Conservation (phyloP, 1,140 invertebrate genomes). For the Bombus ignitus region DNA sequence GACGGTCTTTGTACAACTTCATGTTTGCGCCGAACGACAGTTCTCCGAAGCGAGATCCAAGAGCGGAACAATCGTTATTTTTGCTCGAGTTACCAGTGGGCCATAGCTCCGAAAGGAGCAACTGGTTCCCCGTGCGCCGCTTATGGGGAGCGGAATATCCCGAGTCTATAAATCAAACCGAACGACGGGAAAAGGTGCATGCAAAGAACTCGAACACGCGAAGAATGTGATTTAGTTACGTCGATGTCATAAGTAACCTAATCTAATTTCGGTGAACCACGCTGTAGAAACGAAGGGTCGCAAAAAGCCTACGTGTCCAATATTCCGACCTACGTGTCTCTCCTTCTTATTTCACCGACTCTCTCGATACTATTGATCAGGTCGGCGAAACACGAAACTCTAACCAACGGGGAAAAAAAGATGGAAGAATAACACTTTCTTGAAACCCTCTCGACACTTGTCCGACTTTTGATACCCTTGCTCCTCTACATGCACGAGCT, state of each 20-base stretch:
- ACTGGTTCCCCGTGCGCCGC: constrained; percentile 57
- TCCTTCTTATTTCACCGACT: background rate
- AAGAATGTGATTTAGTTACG: constrained; percentile 61
- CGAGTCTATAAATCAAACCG: constrained; percentile 54
- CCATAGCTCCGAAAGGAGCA: constrained; percentile 35
- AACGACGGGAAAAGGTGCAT: constrained; percentile 50
- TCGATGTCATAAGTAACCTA: constrained; percentile 55
- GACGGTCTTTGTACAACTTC: background rate
- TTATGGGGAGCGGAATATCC: constrained; percentile 47
- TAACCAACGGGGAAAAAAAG: background rate
- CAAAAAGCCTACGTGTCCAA: constrained; percentile 27
- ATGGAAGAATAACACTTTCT: background rate
- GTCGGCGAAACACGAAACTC: constrained; percentile 15
- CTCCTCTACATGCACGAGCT: background rate
- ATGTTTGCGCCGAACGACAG: background rate
- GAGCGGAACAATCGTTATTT: constrained; percentile 13
- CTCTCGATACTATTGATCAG: background rate
- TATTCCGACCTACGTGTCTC: background rate
- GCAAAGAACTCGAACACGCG: constrained; percentile 56
- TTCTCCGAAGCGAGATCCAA: background rate
- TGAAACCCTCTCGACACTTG: background rate
- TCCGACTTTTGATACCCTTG: background rate
- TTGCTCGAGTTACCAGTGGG: constrained; percentile 10
- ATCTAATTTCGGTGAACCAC: constrained; percentile 49
- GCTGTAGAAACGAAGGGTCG: background rate